Evolutionary conservation across 2,888 invertebrate genomes (phyloP).

Genomic region (Phania funesta): DNA sequence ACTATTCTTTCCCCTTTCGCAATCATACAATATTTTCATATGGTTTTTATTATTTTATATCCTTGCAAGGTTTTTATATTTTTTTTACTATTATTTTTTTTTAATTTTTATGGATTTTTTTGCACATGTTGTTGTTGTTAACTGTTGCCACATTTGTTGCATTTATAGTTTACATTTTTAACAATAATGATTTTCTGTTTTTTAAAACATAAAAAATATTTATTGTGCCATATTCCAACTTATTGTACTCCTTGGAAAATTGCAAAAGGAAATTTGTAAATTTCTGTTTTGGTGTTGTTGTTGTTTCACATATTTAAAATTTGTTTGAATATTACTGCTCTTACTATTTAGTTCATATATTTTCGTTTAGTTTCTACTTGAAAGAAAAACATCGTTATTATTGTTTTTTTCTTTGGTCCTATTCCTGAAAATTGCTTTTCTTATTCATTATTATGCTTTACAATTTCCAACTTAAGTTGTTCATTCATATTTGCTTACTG

Average conservation of each 20-base stretch:
- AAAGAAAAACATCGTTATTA: neutral
- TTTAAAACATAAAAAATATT: slow-evolving; percentile 27
- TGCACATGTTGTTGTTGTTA: neutral
- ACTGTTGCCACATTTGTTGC: slow-evolving; percentile 26
- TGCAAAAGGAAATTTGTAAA: slow-evolving; percentile 25
- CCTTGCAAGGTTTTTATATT: slow-evolving; percentile 24
- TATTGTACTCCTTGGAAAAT: no score
- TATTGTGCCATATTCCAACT: slow-evolving; percentile 56
- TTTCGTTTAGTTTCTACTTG: neutral
- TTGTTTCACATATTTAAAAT: no score
- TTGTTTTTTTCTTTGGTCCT: no score
- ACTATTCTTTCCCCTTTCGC: slow-evolving; percentile 23
- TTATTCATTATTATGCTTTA: slow-evolving; percentile 51
- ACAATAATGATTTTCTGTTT: slow-evolving; percentile 49
- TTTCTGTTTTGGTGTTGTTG: slow-evolving; percentile 17
- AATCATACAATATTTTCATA: slow-evolving; percentile 57
- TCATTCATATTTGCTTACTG: slow-evolving; percentile 8
- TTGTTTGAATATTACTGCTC: slow-evolving; percentile 7
- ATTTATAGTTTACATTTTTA: slow-evolving; percentile 41
- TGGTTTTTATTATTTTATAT: slow-evolving; percentile 45
- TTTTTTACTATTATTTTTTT: slow-evolving; percentile 16
- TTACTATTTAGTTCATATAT: neutral
- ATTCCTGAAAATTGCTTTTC: no score
- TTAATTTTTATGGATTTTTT: slow-evolving; percentile 6
- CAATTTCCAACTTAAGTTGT: slow-evolving; percentile 42